Conservation (phyloP, 2,888 invertebrate species). For the Teleiodes luculella region DNA sequence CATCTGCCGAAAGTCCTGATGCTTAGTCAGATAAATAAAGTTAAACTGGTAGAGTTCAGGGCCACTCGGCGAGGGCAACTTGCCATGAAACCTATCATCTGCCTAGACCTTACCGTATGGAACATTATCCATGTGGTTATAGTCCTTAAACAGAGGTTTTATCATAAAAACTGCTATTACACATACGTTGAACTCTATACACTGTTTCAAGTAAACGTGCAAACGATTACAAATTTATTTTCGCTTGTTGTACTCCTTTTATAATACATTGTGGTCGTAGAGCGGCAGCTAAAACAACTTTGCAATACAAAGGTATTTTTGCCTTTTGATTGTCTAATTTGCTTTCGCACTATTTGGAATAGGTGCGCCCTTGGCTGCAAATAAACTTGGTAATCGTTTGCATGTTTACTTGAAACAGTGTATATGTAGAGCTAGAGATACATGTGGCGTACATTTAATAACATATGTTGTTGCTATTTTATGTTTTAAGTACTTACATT, state of each 20-base stretch:
- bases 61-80: slow-evolving; percentile 48
- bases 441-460: slow-evolving; percentile 43
- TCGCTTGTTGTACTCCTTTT: too few relatives aligned
- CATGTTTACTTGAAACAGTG: too few relatives aligned
- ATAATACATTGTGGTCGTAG: too few relatives aligned
- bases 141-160: slow-evolving; percentile 35
- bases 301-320: too few relatives aligned
- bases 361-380: too few relatives aligned
- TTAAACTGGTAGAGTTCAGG: slow-evolving; percentile 56
- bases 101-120: slow-evolving; percentile 31
- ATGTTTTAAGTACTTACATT: not conserved
- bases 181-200: slow-evolving; percentile 38
- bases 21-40: slow-evolving; percentile 51
- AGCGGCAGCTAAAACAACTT: too few relatives aligned
- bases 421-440: slow-evolving; percentile 12
- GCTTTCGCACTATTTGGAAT: too few relatives aligned
- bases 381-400: too few relatives aligned
- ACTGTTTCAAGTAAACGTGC: too few relatives aligned
- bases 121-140: slow-evolving; percentile 31
- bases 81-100: slow-evolving; percentile 43
- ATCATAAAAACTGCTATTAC: slow-evolving; percentile 41
- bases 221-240: too few relatives aligned
- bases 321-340: too few relatives aligned
- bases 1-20: slow-evolving; percentile 35
- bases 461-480: slow-evolving; percentile 31